These are phyloP conservation scores for Leuctra nigra DNA, from an alignment of 2,888 invertebrate species.

Conservation along the genomic window DNA sequence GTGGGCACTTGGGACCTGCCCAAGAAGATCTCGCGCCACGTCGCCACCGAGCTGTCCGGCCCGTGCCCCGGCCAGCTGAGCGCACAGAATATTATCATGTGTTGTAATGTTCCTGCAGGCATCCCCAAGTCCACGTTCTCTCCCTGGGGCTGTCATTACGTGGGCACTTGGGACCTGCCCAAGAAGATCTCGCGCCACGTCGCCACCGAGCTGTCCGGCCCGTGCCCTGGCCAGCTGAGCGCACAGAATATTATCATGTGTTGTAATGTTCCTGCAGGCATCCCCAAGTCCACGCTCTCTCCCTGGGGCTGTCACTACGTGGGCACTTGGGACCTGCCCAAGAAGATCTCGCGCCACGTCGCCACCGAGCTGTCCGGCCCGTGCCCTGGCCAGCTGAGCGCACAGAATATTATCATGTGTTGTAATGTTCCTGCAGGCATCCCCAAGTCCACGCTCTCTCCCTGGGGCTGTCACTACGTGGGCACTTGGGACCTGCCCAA, in stretches of 20 bases:
- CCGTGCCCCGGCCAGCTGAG: slow-evolving; percentile 12
- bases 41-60: slow-evolving; percentile 31
- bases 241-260: too few species aligned
- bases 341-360: slow-evolving; percentile 54
- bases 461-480: slow-evolving; percentile 54
- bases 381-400: slow-evolving; percentile 12
- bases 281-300: slow-evolving; percentile 38
- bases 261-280: slow-evolving; percentile 7
- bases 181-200: slow-evolving; percentile 54
- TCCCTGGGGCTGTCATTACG: slow-evolving; percentile 54
- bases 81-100: too few species aligned
- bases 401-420: too few species aligned
- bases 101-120: slow-evolving; percentile 5
- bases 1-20: slow-evolving; percentile 64
- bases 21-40: slow-evolving; percentile 53
- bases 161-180: slow-evolving; percentile 63
- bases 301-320: slow-evolving; percentile 55
- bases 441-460: slow-evolving; percentile 40
- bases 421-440: slow-evolving; percentile 9
- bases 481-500: slow-evolving; percentile 62
- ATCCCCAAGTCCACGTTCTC: slow-evolving; percentile 38
- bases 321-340: slow-evolving; percentile 62
- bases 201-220: slow-evolving; percentile 17
- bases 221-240: slow-evolving; percentile 8
- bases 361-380: slow-evolving; percentile 13